phyloP scores from a whole-genome alignment of 2,113 vertebrate species.

The Anhinga anhinga region DNA sequence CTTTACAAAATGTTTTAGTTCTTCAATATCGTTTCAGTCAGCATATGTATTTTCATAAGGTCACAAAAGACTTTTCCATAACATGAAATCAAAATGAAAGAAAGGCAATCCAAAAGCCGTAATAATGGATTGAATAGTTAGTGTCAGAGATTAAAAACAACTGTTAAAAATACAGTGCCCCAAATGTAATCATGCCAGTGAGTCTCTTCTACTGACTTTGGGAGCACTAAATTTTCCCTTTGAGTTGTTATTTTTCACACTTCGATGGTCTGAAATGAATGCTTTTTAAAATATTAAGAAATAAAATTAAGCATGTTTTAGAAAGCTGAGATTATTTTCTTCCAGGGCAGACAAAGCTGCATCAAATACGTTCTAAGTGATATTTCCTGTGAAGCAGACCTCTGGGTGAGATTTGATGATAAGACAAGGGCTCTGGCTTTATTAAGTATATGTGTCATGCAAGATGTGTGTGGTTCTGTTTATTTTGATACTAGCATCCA shows the following conservation, averaged over 20 bases:
- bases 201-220: neutral
- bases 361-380: neutral
- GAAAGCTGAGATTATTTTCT: neutral
- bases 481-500: neutral
- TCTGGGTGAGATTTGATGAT: neutral
- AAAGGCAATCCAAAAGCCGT: neutral
- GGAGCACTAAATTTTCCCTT: neutral
- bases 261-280: neutral
- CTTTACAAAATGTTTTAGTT: neutral
- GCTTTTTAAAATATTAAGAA: neutral
- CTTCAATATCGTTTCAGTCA: neutral
- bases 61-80: neutral
- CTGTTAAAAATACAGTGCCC: neutral
- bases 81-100: neutral
- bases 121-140: neutral
- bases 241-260: neutral
- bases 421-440: neutral
- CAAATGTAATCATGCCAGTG: neutral
- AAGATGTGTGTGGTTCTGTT: neutral
- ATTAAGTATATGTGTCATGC: neutral
- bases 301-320: neutral
- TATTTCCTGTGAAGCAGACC: neutral
- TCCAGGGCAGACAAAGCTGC: neutral
- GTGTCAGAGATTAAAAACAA: neutral
- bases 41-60: neutral